Base-by-base conservation (phyloP, 2,888 invertebrate genomes). In the Drosophila atroscutellata region DNA sequence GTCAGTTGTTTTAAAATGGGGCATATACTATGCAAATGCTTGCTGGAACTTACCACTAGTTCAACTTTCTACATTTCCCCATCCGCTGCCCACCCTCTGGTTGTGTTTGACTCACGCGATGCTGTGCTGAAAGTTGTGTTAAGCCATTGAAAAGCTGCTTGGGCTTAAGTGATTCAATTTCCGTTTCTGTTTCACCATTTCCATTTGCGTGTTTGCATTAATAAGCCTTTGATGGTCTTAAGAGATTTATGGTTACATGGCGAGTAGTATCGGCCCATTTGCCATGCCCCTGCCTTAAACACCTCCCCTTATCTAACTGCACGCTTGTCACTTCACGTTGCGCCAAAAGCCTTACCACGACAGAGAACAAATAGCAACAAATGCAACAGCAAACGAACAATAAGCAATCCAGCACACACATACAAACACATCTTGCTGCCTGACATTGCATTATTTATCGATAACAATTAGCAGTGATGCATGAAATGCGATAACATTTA, bases 401-500 rank as follows among this genome's bases (percentile, higher is more conserved):
- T 24, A 36, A 6, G 42, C n/a, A 5, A 3, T 8, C 32, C 18
- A 20, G 39, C 30, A 55, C 39, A 34, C 20, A 34, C 50, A 15
- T 49, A 50, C 34, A 34, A 24, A 30, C 61, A 69, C 39, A 50
- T 42, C 56, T 74, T 65, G 65, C 74, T 64, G 79, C 50, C 77
- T 76, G 83, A 70, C 82, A 70, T 74, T 80, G 75, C 83, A 83
- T 84, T 89, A 90, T 90, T 86, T 89, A 86, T 90, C 89, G 90
- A 90, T 90, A 90, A 89, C 90, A 83, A 90, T 89, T 90, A 86
- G 81, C 89, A 79, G 85, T 83, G 86, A 90, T 90, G 82, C 86
- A 90, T 91, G 86, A 87, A 88, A 89, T 87, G 85, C 81, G 91
- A 91, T 91, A 91, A 89, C 81, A 87, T 89, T 90, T 91, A 91